A percentile compares a stretch with the other conserved stretches of the same genome.
Evolutionary conservation across 1,140 invertebrate species (phyloP).

Genomic region (Euura saliciscinereae): DNA sequence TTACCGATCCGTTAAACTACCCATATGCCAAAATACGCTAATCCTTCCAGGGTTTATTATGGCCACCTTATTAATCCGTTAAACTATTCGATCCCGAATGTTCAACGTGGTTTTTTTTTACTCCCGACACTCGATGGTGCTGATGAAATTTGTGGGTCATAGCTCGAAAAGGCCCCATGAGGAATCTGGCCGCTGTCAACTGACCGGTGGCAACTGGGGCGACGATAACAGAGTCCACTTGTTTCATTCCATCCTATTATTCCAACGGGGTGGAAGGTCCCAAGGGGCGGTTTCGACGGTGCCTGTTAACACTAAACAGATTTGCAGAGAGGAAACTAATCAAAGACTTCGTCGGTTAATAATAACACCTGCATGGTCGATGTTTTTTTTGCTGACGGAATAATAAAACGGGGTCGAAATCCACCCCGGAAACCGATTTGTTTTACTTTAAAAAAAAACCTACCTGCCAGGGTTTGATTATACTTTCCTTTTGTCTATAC

Average conservation of each 20-base stretch:
- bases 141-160: slow-evolving; percentile 48
- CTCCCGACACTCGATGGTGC: slow-evolving; percentile 34
- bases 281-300: neutral
- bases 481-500: neutral
- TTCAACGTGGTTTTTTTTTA: slow-evolving; percentile 35
- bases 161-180: slow-evolving; percentile 35
- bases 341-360: slow-evolving; percentile 1
- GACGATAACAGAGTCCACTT: neutral
- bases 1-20: neutral
- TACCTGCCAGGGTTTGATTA: neutral
- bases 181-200: slow-evolving; percentile 16
- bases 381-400: neutral
- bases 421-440: neutral
- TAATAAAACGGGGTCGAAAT: neutral
- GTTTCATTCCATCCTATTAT: slow-evolving; percentile 5
- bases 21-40: neutral
- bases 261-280: neutral
- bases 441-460: too few relatives aligned
- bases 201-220: neutral
- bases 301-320: slow-evolving; percentile 5
- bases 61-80: neutral
- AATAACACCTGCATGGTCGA: neutral
- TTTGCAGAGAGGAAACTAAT: neutral
- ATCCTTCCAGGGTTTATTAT: too few relatives aligned
- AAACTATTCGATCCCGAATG: slow-evolving; percentile 10